Percentiles rank a stretch among this genome's conserved stretches.
Evolutionary conservation across 2,113 vertebrate genomes (phyloP).

Genomic region (Zingel zingel): DNA sequence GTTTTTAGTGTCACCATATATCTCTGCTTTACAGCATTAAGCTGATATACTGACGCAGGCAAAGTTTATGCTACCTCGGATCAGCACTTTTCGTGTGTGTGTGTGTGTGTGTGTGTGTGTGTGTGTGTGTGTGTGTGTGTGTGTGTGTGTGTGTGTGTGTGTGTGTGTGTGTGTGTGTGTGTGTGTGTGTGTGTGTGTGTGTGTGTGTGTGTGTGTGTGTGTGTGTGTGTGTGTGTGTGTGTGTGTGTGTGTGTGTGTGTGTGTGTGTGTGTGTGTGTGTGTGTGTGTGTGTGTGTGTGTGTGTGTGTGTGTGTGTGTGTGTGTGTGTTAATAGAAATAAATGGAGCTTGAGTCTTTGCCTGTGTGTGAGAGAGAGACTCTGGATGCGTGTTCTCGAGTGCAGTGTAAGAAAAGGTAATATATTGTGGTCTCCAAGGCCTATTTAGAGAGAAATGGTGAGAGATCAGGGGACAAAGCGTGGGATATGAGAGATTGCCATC

Average conservation of each 20-base stretch:
- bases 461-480: constrained; percentile 14
- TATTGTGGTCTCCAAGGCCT: constrained; percentile 31
- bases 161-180: too few species aligned
- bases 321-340: too few species aligned
- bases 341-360: constrained; percentile 29
- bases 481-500: constrained; percentile 34
- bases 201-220: too few species aligned
- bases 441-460: constrained; percentile 41
- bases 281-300: too few species aligned
- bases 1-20: constrained; percentile 52
- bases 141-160: too few species aligned
- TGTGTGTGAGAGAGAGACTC: constrained; percentile 10
- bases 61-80: constrained; percentile 53
- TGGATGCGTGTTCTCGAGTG: constrained; percentile 30
- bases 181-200: too few species aligned
- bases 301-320: too few species aligned
- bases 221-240: too few species aligned
- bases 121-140: constrained; percentile 19
- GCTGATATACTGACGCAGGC: constrained; percentile 56
- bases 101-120: constrained; percentile 14
- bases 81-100: constrained; percentile 68
- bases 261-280: too few species aligned
- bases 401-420: constrained; percentile 40
- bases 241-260: too few species aligned
- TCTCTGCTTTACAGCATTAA: constrained; percentile 31